Evolutionary conservation across 2,888 invertebrate species (phyloP).

Genomic region (Piscicola geometra): DNA sequence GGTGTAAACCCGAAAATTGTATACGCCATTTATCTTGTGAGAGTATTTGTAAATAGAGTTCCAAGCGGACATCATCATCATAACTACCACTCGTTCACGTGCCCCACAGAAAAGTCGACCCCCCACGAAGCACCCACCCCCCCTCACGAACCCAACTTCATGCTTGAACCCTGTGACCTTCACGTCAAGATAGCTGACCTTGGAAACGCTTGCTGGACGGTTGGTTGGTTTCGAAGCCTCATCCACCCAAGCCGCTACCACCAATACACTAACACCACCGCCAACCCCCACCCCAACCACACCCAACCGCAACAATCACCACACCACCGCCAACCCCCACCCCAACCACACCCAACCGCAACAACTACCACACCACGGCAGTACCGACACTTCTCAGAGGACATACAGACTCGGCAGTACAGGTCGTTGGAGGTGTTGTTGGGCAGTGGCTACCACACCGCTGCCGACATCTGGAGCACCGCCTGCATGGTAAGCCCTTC

Average conservation of each 20-base stretch:
- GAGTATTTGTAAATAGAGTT: too few relatives aligned
- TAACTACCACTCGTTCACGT: too few relatives aligned
- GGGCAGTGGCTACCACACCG: constrained; percentile 90
- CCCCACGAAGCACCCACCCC: background rate
- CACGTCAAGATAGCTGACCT: constrained; percentile 96
- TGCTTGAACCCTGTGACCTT: constrained; percentile 57
- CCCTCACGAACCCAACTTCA: constrained; percentile 32
- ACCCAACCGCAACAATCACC: too few relatives aligned
- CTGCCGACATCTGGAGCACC: constrained; percentile 98
- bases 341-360: too few relatives aligned
- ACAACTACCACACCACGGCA: constrained; percentile 35
- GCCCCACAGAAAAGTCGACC: background rate
- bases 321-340: too few relatives aligned
- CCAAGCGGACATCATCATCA: too few relatives aligned
- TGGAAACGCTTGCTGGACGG: constrained; percentile 93
- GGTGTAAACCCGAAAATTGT: too few relatives aligned
- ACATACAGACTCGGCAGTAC: constrained; percentile 97
- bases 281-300: background rate
- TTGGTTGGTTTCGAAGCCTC: constrained; percentile 44
- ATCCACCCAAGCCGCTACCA: too few relatives aligned
- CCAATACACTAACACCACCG: too few relatives aligned
- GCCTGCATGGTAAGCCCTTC: constrained; percentile 79
- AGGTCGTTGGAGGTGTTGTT: constrained; percentile 90
- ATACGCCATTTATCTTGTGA: too few relatives aligned
- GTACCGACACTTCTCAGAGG: constrained; percentile 89